These are phyloP conservation scores for Dreissena polymorpha DNA, from an alignment of 1,140 invertebrate species.

Conservation along the genomic window DNA sequence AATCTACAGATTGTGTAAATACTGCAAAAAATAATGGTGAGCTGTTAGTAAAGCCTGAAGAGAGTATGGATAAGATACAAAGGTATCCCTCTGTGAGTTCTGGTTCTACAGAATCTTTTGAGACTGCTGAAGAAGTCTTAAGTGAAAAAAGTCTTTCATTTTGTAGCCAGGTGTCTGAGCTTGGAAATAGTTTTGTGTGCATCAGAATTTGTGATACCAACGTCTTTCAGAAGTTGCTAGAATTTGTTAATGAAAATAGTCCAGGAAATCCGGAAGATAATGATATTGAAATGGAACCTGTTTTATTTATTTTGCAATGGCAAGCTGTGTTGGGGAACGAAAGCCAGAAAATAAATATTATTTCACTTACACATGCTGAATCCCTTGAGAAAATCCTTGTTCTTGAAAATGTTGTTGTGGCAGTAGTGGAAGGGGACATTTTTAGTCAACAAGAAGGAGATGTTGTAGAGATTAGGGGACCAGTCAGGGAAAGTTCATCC, in stretches of 20 bases:
- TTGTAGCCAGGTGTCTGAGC: constrained; percentile 30
- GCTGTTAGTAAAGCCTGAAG: too few species aligned
- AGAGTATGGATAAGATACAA: too few species aligned
- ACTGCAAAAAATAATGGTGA: too few species aligned
- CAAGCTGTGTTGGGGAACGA: not conserved
- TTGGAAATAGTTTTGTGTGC: not conserved
- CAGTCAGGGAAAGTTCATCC: not conserved
- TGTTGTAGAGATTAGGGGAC: constrained; percentile 18
- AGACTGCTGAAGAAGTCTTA: constrained; percentile 25
- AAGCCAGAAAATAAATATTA: constrained; percentile 14
- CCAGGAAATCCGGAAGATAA: not conserved
- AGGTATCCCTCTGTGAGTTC: constrained; percentile 1
- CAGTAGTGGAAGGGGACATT: constrained; percentile 9
- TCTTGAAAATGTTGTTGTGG: constrained; percentile 26
- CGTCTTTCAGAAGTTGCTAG: constrained; percentile 1
- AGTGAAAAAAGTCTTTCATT: not conserved
- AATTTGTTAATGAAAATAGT: constrained; percentile 12
- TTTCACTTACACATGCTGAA: constrained; percentile 16
- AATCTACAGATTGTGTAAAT: too few species aligned
- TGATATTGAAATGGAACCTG: not conserved
- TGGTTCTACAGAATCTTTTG: constrained; percentile 19
- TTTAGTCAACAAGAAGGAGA: constrained; percentile 22
- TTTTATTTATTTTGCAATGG: constrained; percentile 24
- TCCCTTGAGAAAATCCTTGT: constrained; percentile 10
- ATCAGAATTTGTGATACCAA: constrained; percentile 2